Base-by-base conservation (phyloP, 2,797 vertebrate species). In the Sebastes baramenuke region DNA sequence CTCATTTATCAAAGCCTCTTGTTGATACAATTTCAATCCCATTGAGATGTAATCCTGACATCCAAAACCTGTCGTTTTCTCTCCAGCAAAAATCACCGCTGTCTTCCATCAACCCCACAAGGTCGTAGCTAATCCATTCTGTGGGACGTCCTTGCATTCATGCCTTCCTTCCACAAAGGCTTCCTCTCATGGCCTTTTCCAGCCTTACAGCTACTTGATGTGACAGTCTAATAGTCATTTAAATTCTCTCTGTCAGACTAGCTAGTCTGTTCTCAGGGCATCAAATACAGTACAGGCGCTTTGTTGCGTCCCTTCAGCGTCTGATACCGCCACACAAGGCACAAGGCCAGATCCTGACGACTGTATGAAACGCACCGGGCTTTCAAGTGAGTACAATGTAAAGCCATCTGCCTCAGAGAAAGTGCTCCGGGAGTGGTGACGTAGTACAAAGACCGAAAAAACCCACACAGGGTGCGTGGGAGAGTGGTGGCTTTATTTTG, bases 111-210 rank as follows among this genome's bases (percentile, higher is more conserved):
- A 30, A 7, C 5, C 42, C 34, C 11, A 25, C 85, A 81, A 89
- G 79, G 83, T 83, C 70, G 36, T 2, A 67, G 60, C 79, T 34
- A 46, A 79, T 77, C 36, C 38, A 62, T 81, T 79, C 55, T 25
- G 2, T 7, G 38, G 6, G 27, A 30, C 18, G 72, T 81, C 80
- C 70, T 83, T 78, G 71, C 56, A 54, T 67, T 56, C 10, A 0
- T 61, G 22, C 30, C 22, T 30, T 65, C 5, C 22, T 71, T 71
- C 18, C 61, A 82, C 73, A 82, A 83, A 83, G 46, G 52, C 55
- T 38, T 54, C 10, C 24, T 11, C 14, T 72, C 62, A 74, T 6
- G 0, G 58, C 20, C 32, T 34, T 55, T 58, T 68, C n/a, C 56
- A 5, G 42, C 20, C 30, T 69, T 30, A 29, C n/a, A 20, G 22